phyloP scores from a whole-genome alignment of 1,140 invertebrate species.

The Caerostris extrusa region DNA sequence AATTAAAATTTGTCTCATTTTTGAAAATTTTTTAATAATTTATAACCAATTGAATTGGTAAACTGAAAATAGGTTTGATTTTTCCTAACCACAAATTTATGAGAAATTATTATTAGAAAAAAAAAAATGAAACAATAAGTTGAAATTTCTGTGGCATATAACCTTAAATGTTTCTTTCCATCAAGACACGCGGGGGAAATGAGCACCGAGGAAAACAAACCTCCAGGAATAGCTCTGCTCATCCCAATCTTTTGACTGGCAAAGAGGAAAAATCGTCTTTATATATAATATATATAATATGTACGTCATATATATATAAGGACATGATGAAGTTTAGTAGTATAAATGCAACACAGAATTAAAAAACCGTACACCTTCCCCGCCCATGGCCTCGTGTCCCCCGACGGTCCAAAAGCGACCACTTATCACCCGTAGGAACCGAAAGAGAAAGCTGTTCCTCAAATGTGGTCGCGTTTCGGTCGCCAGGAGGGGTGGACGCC shows the following conservation, averaged over 20 bases:
- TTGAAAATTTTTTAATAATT: no score
- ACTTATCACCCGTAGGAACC: constrained; percentile 78
- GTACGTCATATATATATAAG: constrained; percentile 77
- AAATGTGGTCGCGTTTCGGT: constrained; percentile 67
- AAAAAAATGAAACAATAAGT: no score
- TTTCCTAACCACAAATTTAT: no score
- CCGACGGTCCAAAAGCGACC: constrained; percentile 18
- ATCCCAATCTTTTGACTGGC: constrained; percentile 44
- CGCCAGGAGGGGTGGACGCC: constrained; percentile 29
- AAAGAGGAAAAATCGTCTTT: constrained; percentile 63
- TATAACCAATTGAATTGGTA: no score
- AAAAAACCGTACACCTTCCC: constrained; percentile 72
- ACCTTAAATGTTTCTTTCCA: not conserved
- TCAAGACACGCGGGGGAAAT: not conserved
- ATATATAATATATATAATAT: constrained; percentile 78
- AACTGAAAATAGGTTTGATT: no score
- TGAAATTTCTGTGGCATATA: no score
- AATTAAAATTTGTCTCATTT: no score
- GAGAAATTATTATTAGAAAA: no score
- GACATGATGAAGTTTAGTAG: constrained; percentile 77
- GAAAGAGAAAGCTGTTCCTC: constrained; percentile 72
- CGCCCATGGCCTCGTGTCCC: constrained; percentile 45
- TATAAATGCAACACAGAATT: constrained; percentile 78
- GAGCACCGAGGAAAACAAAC: constrained; percentile 1
- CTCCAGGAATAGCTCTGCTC: constrained; percentile 49